These are phyloP conservation scores for Murina feae DNA, from an alignment of 2,113 vertebrate species.

Conservation along the genomic window DNA sequence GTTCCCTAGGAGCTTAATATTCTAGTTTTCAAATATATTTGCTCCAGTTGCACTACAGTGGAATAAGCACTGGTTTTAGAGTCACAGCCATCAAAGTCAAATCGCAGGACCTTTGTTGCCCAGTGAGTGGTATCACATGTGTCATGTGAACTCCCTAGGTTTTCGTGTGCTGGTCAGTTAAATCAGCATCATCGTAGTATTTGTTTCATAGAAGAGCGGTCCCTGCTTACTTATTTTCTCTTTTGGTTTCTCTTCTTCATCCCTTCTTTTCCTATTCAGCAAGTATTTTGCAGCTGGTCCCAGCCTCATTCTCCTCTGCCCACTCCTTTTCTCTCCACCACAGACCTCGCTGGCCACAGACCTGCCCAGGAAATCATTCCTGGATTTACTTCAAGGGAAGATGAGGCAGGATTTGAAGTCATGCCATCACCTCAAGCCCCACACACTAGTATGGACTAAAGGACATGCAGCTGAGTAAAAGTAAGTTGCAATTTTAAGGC, in stretches of 20 bases:
- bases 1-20: not conserved
- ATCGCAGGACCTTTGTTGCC: too few relatives aligned
- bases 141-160: not conserved
- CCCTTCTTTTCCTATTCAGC: not conserved
- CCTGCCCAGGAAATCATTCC: not conserved
- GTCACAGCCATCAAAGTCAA: not conserved
- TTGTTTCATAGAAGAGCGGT: not conserved
- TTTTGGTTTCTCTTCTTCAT: not conserved
- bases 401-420: not conserved
- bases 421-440: not conserved
- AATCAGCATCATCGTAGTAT: not conserved
- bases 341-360: not conserved
- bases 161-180: not conserved
- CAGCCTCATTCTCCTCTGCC: not conserved
- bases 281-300: constrained; percentile 13
- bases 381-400: constrained; percentile 1
- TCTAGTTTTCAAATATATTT: not conserved
- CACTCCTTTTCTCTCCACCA: not conserved
- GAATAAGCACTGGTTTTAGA: not conserved
- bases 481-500: not conserved
- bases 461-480: not conserved
- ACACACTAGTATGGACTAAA: not conserved
- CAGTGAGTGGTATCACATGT: not conserved
- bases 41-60: not conserved
- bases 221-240: not conserved